Conservation (phyloP, 2,797 vertebrate genomes). For the Lateolabrax maculatus region DNA sequence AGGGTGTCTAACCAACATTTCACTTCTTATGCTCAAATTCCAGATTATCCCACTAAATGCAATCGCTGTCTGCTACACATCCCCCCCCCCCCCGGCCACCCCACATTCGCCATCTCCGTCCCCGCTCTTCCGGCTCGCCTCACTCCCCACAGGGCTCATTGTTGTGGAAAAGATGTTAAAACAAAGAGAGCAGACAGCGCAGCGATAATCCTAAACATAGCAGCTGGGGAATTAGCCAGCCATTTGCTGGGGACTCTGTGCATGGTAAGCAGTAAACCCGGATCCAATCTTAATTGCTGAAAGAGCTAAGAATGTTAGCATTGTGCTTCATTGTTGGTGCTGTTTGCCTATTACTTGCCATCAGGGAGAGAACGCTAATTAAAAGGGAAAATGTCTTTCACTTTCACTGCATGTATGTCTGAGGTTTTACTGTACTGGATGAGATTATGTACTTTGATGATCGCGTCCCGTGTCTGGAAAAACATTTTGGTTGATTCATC, state of each 20-base stretch:
- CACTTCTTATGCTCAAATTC: constrained; percentile 64
- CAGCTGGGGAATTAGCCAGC: constrained; percentile 75
- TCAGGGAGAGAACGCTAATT: constrained; percentile 26
- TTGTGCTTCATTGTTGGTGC: constrained; percentile 6
- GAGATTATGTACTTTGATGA: constrained; percentile 28
- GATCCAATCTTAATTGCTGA: constrained; percentile 34
- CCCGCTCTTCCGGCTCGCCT: constrained; percentile 56
- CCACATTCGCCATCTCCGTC: constrained; percentile 24
- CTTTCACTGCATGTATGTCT: constrained; percentile 36
- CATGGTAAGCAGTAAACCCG: constrained; percentile 23
- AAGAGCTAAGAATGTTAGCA: neutral
- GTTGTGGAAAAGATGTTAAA: constrained; percentile 80
- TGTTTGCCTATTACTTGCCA: constrained; percentile 21
- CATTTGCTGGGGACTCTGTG: constrained; percentile 47
- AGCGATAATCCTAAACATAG: constrained; percentile 76
- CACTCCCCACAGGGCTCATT: constrained; percentile 74
- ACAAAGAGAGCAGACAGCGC: constrained; percentile 80
- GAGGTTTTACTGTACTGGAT: constrained; percentile 42
- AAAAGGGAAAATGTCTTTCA: constrained; percentile 38
- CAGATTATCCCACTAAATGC: constrained; percentile 75
- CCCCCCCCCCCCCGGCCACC: neutral
- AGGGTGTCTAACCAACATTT: constrained; percentile 67
- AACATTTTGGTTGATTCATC: constrained; percentile 57
- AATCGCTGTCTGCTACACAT: constrained; percentile 37
- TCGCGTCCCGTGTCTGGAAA: constrained; percentile 54